Evolutionary conservation across 2,888 invertebrate species (phyloP).

Genomic region (Ferrisia virgata): DNA sequence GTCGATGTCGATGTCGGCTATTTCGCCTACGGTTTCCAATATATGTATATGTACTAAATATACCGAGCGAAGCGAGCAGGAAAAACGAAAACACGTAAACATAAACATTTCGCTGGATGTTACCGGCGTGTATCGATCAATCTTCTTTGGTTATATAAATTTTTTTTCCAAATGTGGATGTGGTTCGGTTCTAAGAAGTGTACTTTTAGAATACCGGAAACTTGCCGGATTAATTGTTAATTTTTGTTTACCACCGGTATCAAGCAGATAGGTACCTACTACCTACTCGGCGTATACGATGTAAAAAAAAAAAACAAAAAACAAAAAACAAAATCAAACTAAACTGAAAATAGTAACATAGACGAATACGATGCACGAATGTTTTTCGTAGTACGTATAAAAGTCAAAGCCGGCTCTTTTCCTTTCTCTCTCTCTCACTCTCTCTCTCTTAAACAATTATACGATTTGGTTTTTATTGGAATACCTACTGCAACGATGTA

Average conservation of each 20-base stretch:
- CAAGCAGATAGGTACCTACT: too few relatives aligned
- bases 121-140: not conserved
- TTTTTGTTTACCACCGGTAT: not conserved
- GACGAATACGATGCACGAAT: not conserved
- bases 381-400: not conserved
- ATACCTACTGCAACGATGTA: constrained; percentile 31
- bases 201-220: constrained; percentile 9
- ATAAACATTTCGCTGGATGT: constrained; percentile 12
- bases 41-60: not conserved
- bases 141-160: not conserved
- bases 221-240: constrained; percentile 1
- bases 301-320: not conserved
- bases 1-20: not conserved
- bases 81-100: not conserved
- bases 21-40: not conserved
- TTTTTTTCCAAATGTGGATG: not conserved
- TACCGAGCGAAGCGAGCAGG: not conserved
- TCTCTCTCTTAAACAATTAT: constrained; percentile 10
- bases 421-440: too few relatives aligned
- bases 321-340: too few relatives aligned
- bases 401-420: not conserved
- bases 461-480: not conserved
- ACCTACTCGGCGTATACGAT: too few relatives aligned
- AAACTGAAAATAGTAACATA: not conserved
- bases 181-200: not conserved